phyloP scores from a whole-genome alignment of 2,113 vertebrate genomes.

The Chrysochloris asiatica region DNA sequence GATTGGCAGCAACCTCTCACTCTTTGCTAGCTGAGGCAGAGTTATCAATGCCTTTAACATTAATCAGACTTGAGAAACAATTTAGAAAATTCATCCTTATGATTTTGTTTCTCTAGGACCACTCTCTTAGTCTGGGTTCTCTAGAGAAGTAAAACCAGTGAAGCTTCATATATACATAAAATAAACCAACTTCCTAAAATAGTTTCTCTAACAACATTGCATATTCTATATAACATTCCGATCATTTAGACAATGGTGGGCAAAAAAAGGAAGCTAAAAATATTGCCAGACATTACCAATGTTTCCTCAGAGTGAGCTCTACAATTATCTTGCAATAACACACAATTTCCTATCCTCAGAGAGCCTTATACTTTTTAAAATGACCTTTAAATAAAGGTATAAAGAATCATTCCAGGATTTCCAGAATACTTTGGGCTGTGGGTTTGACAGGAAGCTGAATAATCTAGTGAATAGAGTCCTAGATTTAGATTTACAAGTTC shows the following conservation, averaged over 20 bases:
- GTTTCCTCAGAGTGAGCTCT: conserved; percentile 29
- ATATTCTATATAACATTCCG: conserved; percentile 29
- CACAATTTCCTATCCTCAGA: conserved; percentile 25
- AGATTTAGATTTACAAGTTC: neutral
- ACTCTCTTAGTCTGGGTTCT: no score
- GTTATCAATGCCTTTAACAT: no score
- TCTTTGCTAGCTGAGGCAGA: no score
- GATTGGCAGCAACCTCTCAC: no score
- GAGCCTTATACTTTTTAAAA: conserved; percentile 45
- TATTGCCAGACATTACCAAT: conserved; percentile 59
- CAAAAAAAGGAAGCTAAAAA: conserved; percentile 54
- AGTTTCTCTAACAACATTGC: conserved; percentile 41
- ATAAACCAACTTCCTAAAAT: conserved; percentile 3
- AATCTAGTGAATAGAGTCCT: neutral
- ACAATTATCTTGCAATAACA: conserved; percentile 53
- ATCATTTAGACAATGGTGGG: conserved; percentile 27
- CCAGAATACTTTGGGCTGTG: neutral
- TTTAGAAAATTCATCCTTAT: no score
- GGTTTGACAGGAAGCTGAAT: neutral
- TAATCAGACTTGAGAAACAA: no score
- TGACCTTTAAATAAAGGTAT: conserved; percentile 54
- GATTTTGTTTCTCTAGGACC: no score
- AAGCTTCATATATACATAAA: no score
- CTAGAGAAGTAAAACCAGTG: no score
- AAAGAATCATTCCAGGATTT: conserved; percentile 33